Percentiles rank a stretch among this genome's conserved stretches.
These are phyloP conservation scores for Conus ventricosus DNA, from an alignment of 1,140 invertebrate species.

Conservation along the genomic window DNA sequence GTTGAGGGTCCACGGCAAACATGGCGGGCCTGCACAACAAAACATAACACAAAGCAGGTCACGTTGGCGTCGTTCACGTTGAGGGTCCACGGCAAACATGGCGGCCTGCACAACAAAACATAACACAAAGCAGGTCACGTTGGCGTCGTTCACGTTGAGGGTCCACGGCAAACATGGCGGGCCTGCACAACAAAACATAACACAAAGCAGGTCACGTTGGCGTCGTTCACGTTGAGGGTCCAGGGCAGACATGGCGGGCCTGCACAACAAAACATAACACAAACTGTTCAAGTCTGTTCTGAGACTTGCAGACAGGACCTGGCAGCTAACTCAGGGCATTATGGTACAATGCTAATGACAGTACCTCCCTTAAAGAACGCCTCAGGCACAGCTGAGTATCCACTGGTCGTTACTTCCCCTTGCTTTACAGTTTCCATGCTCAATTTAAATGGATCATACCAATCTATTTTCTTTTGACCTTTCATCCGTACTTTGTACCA, in stretches of 20 bases:
- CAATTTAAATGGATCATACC: too few relatives aligned
- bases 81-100: conserved; percentile 1
- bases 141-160: neutral
- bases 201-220: neutral
- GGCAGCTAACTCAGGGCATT: too few relatives aligned
- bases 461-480: too few relatives aligned
- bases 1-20: conserved; percentile 2
- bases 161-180: conserved; percentile 5
- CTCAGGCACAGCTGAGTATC: too few relatives aligned
- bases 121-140: neutral
- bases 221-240: conserved; percentile 13
- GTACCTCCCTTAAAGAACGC: too few relatives aligned
- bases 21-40: conserved; percentile 5
- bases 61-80: conserved; percentile 7
- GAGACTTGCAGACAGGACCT: neutral
- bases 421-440: too few relatives aligned
- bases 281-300: too few relatives aligned
- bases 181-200: conserved; percentile 6
- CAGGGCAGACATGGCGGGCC: neutral
- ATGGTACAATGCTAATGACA: too few relatives aligned
- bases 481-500: too few relatives aligned
- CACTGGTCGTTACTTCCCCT: too few relatives aligned
- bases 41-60: neutral
- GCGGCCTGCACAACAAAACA: neutral
- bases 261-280: conserved; percentile 6